Conservation (phyloP, 2,888 invertebrate genomes). For the Scaptomyza parva region DNA sequence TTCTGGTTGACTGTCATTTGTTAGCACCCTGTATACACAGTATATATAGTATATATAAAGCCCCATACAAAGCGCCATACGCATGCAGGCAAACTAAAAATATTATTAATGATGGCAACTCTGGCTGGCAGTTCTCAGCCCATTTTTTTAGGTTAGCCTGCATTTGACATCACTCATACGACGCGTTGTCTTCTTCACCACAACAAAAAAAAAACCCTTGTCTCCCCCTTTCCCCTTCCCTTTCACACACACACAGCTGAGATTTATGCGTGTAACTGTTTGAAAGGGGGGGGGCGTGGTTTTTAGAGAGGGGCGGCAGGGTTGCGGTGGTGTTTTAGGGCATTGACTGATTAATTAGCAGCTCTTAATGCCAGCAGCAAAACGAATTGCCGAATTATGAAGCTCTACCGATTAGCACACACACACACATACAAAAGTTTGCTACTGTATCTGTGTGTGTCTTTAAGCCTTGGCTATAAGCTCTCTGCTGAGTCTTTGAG, state of each 20-base stretch:
- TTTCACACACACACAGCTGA: not conserved
- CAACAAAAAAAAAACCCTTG: not conserved
- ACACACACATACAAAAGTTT: conserved; percentile 4
- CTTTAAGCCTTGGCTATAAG: conserved; percentile 29
- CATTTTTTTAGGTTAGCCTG: conserved; percentile 47
- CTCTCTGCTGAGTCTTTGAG: conserved; percentile 33
- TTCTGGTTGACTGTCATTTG: conserved; percentile 47
- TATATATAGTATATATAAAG: not conserved
- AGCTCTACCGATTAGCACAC: conserved; percentile 29
- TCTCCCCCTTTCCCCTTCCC: not conserved
- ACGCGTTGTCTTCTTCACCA: conserved; percentile 56
- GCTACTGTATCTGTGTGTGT: not conserved
- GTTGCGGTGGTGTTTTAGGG: conserved; percentile 20
- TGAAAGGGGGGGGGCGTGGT: not conserved
- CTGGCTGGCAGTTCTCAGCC: conserved; percentile 52
- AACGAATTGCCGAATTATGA: conserved; percentile 67
- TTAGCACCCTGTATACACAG: conserved; percentile 22
- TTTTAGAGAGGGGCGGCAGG: conserved; percentile 5
- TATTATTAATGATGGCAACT: conserved; percentile 73
- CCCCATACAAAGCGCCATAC: not conserved
- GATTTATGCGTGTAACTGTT: conserved; percentile 45
- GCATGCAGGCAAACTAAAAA: conserved; percentile 60
- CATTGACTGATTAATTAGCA: conserved; percentile 70
- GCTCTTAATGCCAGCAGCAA: conserved; percentile 58
- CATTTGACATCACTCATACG: conserved; percentile 75